A percentile compares a stretch with the other conserved stretches of the same genome.
Evolutionary conservation across 2,888 invertebrate genomes (phyloP).

Genomic region (Aphodius granarius): DNA sequence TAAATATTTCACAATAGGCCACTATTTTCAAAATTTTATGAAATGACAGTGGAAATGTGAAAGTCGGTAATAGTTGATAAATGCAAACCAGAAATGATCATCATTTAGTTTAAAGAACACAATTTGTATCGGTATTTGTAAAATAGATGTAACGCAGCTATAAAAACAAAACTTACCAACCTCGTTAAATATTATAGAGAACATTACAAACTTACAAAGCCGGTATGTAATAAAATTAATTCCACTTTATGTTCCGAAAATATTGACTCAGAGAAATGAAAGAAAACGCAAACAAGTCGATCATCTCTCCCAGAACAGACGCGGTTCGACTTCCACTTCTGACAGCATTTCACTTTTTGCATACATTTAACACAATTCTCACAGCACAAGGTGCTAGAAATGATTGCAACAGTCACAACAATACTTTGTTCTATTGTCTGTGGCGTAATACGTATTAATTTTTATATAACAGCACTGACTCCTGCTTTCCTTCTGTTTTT

Average conservation of each 20-base stretch:
- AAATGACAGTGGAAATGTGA: no score
- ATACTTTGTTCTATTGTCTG: background rate
- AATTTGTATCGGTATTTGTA: no score
- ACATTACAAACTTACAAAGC: no score
- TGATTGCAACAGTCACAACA: slow-evolving; percentile 8
- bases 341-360: slow-evolving; percentile 27
- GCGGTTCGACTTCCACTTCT: slow-evolving; percentile 15
- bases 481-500: background rate
- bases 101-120: no score
- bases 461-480: slow-evolving; percentile 1
- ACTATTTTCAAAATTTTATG: no score
- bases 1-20: no score
- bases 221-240: background rate
- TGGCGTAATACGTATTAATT: slow-evolving; percentile 6
- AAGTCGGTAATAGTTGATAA: no score
- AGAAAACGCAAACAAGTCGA: slow-evolving; percentile 8
- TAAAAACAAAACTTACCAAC: no score
- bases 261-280: slow-evolving; percentile 1
- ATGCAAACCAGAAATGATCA: no score
- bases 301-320: background rate
- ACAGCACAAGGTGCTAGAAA: background rate
- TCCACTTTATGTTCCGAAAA: background rate
- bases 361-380: slow-evolving; percentile 27
- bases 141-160: no score
- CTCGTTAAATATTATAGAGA: no score